Evolutionary conservation across 1,140 invertebrate species (phyloP).

Genomic region (Pristionchus pacificus): DNA sequence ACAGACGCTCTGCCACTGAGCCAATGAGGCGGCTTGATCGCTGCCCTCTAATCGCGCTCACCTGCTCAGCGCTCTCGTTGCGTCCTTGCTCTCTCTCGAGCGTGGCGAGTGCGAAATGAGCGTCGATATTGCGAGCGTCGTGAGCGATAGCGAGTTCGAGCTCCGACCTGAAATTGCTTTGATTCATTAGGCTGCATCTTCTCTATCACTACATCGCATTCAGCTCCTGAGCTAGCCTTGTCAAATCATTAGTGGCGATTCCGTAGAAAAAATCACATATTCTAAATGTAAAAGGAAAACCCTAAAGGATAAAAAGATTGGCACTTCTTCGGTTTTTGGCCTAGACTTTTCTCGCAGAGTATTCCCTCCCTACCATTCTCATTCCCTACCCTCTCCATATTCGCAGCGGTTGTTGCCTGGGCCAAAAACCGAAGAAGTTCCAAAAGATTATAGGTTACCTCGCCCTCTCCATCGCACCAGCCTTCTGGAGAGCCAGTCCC

Average conservation of each 20-base stretch:
- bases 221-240: no score
- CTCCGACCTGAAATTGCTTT: neutral
- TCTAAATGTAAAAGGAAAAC: no score
- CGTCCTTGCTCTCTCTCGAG: neutral
- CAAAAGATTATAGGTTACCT: neutral
- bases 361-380: no score
- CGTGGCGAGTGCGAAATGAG: neutral
- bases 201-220: no score
- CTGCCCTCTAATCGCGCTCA: neutral
- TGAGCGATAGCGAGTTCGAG: neutral
- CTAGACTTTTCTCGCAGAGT: no score
- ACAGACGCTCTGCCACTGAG: constrained; percentile 48
- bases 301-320: no score
- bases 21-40: constrained; percentile 37
- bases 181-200: no score
- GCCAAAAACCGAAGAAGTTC: neutral
- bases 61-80: neutral
- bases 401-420: no score
- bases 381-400: no score
- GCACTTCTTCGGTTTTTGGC: no score
- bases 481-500: neutral
- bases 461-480: neutral
- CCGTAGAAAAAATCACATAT: no score
- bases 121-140: neutral
- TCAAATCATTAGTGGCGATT: no score